phyloP scores from a whole-genome alignment of 2,113 vertebrate species.

The Rhinoptilus africanus region DNA sequence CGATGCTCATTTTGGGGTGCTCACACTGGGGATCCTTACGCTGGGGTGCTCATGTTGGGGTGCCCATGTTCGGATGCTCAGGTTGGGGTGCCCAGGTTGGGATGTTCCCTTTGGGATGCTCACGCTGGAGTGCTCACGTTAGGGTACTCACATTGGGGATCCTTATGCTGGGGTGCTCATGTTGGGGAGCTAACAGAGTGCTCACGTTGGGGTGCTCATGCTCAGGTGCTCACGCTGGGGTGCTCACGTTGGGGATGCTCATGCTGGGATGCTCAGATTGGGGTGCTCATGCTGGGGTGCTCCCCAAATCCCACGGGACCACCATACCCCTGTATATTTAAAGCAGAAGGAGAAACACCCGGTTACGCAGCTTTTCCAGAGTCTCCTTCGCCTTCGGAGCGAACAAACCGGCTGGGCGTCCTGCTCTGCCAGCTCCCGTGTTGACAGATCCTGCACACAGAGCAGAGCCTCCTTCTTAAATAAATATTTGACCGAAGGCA shows the following conservation, averaged over 20 bases:
- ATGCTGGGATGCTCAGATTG: neutral
- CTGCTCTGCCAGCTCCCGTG: neutral
- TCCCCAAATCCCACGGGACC: neutral
- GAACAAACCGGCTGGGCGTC: neutral
- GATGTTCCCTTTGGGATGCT: no score
- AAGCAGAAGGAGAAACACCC: neutral
- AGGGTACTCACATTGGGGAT: no score
- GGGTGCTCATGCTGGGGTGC: neutral
- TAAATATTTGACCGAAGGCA: neutral
- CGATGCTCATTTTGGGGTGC: neutral
- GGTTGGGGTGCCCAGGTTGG: no score
- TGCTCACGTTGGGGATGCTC: neutral
- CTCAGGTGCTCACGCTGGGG: fast-evolving
- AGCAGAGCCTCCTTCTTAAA: neutral
- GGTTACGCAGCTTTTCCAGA: neutral
- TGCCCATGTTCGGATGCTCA: no score
- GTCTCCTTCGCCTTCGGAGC: neutral
- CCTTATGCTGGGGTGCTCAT: neutral
- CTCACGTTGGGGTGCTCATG: neutral
- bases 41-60: neutral
- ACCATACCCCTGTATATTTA: neutral
- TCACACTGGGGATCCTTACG: fast-evolving
- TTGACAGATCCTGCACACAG: neutral
- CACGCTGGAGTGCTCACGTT: fast-evolving
- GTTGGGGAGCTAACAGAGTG: no score